A percentile compares a stretch with the other conserved stretches of the same genome.
Conservation (phyloP, 2,113 vertebrate species). For the Climacteris rufus region DNA sequence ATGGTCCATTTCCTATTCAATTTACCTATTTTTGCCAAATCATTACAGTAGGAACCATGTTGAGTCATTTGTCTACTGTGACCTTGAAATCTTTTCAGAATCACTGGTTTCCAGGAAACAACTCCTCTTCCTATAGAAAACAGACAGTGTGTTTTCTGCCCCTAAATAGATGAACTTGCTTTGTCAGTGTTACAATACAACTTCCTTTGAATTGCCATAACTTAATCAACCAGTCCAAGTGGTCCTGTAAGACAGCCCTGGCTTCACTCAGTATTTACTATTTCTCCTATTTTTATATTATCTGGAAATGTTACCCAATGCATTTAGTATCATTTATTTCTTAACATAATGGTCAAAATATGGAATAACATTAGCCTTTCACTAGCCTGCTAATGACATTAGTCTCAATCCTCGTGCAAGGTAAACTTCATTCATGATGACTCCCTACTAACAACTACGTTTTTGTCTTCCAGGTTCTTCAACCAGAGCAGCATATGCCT, state of each 20-base stretch:
- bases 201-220: background rate
- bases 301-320: background rate
- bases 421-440: background rate
- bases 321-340: background rate
- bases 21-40: background rate
- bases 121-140: background rate
- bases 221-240: background rate
- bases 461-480: background rate
- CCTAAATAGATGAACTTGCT: background rate
- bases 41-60: background rate
- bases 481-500: background rate
- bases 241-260: background rate
- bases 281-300: background rate
- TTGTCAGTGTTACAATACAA: background rate
- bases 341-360: background rate
- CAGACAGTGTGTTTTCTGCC: background rate
- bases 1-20: background rate
- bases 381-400: background rate
- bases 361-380: background rate
- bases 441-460: background rate
- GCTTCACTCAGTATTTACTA: background rate
- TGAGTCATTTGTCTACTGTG: background rate
- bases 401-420: background rate
- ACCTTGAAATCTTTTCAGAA: background rate
- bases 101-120: background rate